phyloP scores from a whole-genome alignment of 2,888 invertebrate species.

The Tetragonula carbonaria region DNA sequence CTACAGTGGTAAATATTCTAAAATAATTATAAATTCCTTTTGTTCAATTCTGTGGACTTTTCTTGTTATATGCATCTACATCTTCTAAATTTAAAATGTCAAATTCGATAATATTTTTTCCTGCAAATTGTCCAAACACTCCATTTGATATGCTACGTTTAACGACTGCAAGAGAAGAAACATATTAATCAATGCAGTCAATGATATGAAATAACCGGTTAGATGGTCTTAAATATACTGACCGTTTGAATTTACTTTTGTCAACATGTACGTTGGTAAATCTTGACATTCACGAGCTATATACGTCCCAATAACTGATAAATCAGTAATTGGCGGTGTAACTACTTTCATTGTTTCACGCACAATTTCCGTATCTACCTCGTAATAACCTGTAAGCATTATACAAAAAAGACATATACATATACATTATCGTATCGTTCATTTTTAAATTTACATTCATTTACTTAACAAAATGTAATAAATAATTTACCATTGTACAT shows the following conservation, averaged over 20 bases:
- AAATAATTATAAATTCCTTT: slow-evolving; percentile 62
- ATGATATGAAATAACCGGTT: not conserved
- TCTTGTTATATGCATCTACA: slow-evolving; percentile 76
- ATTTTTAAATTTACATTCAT: not conserved
- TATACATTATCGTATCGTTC: not conserved
- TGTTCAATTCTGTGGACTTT: slow-evolving; percentile 50
- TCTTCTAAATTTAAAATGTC: slow-evolving; percentile 90
- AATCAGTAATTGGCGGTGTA: slow-evolving; percentile 88
- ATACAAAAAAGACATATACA: not conserved
- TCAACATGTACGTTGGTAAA: slow-evolving; percentile 90
- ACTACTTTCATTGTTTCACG: slow-evolving; percentile 91
- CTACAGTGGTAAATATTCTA: slow-evolving; percentile 70
- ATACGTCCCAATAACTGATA: slow-evolving; percentile 87
- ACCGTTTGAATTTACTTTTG: slow-evolving; percentile 88
- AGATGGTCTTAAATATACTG: slow-evolving; percentile 75
- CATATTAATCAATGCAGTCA: not conserved
- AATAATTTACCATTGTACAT: slow-evolving; percentile 87
- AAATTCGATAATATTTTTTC: slow-evolving; percentile 90
- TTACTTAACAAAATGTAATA: not conserved
- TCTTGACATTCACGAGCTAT: slow-evolving; percentile 89
- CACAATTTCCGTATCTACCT: slow-evolving; percentile 92
- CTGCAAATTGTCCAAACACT: slow-evolving; percentile 91
- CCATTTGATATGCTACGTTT: slow-evolving; percentile 83
- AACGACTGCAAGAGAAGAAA: slow-evolving; percentile 70
- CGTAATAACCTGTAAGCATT: slow-evolving; percentile 87